These are phyloP conservation scores for Bufo gargarizans DNA, from an alignment of 2,113 vertebrate species.

Conservation along the genomic window DNA sequence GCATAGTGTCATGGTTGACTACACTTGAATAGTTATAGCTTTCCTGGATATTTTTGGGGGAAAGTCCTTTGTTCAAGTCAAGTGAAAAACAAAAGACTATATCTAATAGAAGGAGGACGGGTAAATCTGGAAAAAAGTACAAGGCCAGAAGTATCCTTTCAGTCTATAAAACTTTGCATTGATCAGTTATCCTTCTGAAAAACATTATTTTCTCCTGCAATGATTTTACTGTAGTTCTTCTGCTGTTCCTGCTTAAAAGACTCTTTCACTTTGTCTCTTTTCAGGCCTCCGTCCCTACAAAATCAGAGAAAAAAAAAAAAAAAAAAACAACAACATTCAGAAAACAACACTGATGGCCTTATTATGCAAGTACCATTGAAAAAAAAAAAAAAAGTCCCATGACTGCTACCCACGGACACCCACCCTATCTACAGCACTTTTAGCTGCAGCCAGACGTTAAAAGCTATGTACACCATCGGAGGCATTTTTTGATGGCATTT, in stretches of 20 bases:
- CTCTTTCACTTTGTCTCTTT: constrained; percentile 89
- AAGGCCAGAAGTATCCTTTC: neutral
- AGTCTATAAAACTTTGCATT: neutral
- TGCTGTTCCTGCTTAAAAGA: constrained; percentile 88
- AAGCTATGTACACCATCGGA: too few species aligned
- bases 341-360: too few species aligned
- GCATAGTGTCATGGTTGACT: neutral
- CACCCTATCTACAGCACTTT: too few species aligned
- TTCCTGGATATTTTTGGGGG: neutral
- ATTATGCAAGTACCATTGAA: too few species aligned
- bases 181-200: neutral
- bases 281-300: constrained; percentile 91
- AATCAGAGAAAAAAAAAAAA: neutral
- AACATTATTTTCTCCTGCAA: constrained; percentile 74
- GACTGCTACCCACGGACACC: too few species aligned
- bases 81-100: neutral
- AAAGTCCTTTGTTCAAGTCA: neutral
- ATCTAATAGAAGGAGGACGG: neutral
- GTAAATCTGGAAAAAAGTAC: neutral
- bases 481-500: too few species aligned
- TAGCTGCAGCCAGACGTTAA: too few species aligned
- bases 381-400: too few species aligned
- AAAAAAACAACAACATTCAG: too few species aligned
- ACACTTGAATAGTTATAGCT: neutral
- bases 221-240: constrained; percentile 93